Evolutionary conservation across 2,888 invertebrate genomes (phyloP).

Genomic region (Eupithecia dodoneata): DNA sequence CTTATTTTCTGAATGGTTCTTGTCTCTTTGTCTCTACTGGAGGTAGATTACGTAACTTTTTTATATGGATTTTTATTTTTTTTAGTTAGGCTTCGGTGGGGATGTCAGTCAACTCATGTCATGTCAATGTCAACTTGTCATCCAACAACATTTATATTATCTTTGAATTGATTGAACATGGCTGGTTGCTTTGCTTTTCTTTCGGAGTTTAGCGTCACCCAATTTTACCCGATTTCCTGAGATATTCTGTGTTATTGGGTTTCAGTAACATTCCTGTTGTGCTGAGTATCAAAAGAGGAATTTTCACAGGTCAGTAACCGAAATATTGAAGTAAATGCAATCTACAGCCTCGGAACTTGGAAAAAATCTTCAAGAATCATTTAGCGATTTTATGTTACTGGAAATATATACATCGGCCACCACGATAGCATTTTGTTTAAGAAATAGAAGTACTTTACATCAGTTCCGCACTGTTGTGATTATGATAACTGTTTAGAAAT

Average conservation of each 20-base stretch:
- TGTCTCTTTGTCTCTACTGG: neutral
- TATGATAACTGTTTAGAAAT: neutral
- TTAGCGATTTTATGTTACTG: neutral
- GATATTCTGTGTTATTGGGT: neutral
- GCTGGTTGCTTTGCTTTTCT: neutral
- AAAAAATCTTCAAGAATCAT: neutral
- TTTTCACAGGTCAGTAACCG: neutral
- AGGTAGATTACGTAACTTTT: neutral
- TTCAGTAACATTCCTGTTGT: neutral
- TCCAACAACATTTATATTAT: too few relatives aligned
- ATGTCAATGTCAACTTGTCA: too few relatives aligned
- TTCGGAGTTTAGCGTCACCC: neutral
- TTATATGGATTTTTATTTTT: too few relatives aligned
- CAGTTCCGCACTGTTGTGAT: neutral
- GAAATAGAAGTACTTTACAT: neutral
- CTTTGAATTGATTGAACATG: neutral
- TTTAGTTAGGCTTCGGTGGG: too few relatives aligned
- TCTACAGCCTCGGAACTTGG: neutral
- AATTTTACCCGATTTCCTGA: neutral
- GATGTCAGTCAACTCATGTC: too few relatives aligned
- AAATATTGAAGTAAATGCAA: neutral
- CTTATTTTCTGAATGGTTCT: neutral
- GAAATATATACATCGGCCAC: neutral
- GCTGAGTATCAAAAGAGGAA: neutral
- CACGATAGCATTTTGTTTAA: neutral